phyloP scores from a whole-genome alignment of 2,113 vertebrate genomes.

The Excalfactoria chinensis region DNA sequence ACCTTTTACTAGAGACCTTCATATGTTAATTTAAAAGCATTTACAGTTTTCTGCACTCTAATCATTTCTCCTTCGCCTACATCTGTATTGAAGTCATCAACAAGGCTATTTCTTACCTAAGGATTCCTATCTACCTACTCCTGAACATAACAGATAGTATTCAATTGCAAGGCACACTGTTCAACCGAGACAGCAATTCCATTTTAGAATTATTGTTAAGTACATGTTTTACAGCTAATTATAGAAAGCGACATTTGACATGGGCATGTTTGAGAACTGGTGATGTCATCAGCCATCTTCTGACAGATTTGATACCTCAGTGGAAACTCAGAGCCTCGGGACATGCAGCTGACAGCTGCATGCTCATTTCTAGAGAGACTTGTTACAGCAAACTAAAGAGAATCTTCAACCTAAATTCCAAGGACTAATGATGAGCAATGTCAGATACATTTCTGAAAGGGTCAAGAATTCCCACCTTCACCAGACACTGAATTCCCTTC shows the following conservation, averaged over 20 bases:
- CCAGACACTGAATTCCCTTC: background rate
- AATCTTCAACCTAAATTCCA: background rate
- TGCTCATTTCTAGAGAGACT: background rate
- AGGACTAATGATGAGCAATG: background rate
- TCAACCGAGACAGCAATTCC: background rate
- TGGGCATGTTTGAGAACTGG: background rate
- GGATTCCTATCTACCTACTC: background rate
- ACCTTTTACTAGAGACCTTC: background rate
- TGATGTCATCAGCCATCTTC: background rate
- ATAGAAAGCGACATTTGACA: background rate
- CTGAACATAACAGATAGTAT: background rate
- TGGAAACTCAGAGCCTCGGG: background rate
- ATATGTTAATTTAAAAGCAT: background rate
- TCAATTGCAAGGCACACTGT: background rate
- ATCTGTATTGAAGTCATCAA: background rate
- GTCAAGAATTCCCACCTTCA: background rate
- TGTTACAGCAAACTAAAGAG: background rate
- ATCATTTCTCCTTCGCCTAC: background rate
- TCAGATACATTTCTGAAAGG: background rate
- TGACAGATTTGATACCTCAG: background rate
- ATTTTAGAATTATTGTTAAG: background rate
- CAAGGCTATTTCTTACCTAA: background rate
- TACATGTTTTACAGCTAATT: background rate
- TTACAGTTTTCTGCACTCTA: background rate
- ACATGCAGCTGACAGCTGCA: background rate